phyloP scores from a whole-genome alignment of 92 coral and sea anemone genomes.

The Pocillopora meandrina region DNA sequence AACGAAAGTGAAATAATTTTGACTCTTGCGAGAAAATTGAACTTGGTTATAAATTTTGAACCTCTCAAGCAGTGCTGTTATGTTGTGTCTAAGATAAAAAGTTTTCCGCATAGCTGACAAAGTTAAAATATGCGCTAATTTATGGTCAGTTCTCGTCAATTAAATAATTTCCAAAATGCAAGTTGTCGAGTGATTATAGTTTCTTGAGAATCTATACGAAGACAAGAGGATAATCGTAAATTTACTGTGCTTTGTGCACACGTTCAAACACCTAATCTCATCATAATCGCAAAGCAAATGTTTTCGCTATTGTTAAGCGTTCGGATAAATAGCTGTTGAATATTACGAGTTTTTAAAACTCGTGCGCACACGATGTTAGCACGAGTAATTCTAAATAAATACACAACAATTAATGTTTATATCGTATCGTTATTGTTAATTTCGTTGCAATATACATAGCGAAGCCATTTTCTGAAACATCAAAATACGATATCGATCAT shows the following conservation, averaged over 20 bases:
- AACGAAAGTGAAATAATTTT: too few species aligned
- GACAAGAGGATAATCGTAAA: too few species aligned
- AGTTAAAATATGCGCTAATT: neutral
- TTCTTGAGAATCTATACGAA: too few species aligned
- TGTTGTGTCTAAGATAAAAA: neutral
- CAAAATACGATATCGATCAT: neutral
- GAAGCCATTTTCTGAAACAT: neutral
- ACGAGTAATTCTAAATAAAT: neutral
- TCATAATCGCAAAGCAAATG: too few species aligned
- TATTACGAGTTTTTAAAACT: too few species aligned
- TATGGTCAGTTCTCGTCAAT: neutral
- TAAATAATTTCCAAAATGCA: neutral
- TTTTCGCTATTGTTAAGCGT: too few species aligned
- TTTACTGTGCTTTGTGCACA: too few species aligned
- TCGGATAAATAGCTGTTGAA: too few species aligned
- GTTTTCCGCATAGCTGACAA: neutral
- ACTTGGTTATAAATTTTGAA: neutral
- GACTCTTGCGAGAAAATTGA: neutral
- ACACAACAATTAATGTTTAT: conserved; percentile 15
- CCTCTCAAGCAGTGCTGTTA: neutral
- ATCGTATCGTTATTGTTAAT: neutral
- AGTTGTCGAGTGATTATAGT: too few species aligned
- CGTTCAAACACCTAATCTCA: too few species aligned
- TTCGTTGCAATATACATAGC: conserved; percentile 10
- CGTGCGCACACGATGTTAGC: neutral